Percentiles rank a stretch among this genome's conserved stretches.
Conservation (phyloP, 2,888 invertebrate genomes). For the Rutpela maculata region DNA sequence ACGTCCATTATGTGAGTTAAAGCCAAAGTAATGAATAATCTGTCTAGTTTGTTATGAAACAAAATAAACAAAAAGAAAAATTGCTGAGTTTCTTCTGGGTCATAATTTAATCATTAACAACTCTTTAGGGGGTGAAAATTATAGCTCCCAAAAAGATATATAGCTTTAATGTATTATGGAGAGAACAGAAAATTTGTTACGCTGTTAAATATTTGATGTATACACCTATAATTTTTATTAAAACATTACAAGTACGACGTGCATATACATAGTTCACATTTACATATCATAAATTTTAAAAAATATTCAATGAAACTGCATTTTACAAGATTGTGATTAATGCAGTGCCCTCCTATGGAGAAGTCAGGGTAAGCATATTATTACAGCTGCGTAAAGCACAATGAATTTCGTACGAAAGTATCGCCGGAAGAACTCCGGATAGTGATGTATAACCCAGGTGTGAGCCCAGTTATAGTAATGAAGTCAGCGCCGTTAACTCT, state of each 20-base stretch:
- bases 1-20: no score
- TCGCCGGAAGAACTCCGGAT: conserved; percentile 58
- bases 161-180: neutral
- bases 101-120: conserved; percentile 2
- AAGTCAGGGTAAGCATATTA: conserved; percentile 23
- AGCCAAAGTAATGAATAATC: no score
- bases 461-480: conserved; percentile 67
- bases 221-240: neutral
- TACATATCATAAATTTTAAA: conserved; percentile 17
- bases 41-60: no score
- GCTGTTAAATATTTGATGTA: neutral
- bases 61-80: neutral
- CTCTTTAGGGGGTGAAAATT: neutral
- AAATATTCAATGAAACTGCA: conserved; percentile 26
- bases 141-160: neutral
- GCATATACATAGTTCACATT: neutral
- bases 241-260: neutral
- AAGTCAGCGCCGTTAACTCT: conserved; percentile 68
- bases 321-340: conserved; percentile 25
- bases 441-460: conserved; percentile 67
- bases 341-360: conserved; percentile 19
- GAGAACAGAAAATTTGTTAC: neutral
- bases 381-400: conserved; percentile 37
- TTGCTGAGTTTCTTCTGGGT: neutral
- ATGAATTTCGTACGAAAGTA: conserved; percentile 22